Base-by-base conservation (phyloP, 37 sponge, comb jelly and placozoan genomes). In the Axinella damicornis region DNA sequence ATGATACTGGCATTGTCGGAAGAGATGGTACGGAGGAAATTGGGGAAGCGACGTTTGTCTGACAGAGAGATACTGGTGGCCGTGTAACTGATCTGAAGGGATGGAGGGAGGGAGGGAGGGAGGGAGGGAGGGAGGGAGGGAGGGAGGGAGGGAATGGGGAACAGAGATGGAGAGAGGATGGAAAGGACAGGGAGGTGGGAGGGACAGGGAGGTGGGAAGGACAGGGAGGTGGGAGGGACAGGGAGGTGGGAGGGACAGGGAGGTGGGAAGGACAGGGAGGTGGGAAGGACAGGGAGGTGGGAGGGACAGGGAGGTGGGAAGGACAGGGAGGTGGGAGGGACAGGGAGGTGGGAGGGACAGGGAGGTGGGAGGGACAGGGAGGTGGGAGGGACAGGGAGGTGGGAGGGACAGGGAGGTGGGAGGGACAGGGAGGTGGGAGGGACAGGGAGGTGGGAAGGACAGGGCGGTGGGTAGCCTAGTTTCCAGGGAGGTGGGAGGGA, bases 11-110 rank as follows among this genome's bases (percentile, higher is more conserved):
- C 65, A 65, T n/a, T 83, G 62, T 92, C 92, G 21, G 88, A 92
- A 39, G 92, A 79, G 18, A 92, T 74, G 27, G 84, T 77, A 1
- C 92, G 77, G 22, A 92, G 56, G 68, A 92, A 87, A 40, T 37
- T 88, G 31, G 92, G 92, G 61, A 87, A 92, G 11, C 59, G 30
- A 15, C 37, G 13, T 25, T 75, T 87, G 67, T 92, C 79, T 19
- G 84, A 87, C 9, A 92, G 68, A 53, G 69, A 14, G 20, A 88
- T 79, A 14, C 65, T 61, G 5, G 88, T 82, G 2, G 92, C 88
- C 21, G 86, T 81, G 82, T 82, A 90, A 69, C 86, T 71, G 53
- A 91, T 53, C 92, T 91, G 65, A 37, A 81, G 14, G n/a, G 5
- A 62, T 5, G 32, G 57, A 62, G 30, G 36, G 36, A 12, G 12